A percentile compares a stretch with the other conserved stretches of the same genome.
phyloP scores from a whole-genome alignment of 2,113 vertebrate genomes.

The Paralichthys olivaceus region DNA sequence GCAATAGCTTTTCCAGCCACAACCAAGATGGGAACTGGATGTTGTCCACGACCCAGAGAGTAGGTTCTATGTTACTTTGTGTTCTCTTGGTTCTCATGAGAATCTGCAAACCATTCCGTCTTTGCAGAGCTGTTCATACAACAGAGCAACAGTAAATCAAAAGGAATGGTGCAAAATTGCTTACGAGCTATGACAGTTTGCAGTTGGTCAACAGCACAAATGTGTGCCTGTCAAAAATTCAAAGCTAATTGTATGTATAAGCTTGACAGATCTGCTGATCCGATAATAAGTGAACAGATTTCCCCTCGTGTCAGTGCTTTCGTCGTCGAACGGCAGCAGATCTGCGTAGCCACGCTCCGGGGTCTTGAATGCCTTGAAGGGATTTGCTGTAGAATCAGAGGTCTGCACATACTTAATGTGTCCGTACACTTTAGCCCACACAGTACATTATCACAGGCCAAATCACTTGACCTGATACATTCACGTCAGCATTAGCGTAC shows the following conservation, averaged over 20 bases:
- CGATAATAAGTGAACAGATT: not conserved
- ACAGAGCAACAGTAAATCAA: not conserved
- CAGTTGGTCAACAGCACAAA: not conserved
- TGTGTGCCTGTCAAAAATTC: not conserved
- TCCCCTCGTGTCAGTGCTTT: not conserved
- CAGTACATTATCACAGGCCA: not conserved
- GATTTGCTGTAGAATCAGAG: too few species aligned
- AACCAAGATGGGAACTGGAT: not conserved
- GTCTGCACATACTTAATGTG: not conserved
- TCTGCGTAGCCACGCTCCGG: not conserved
- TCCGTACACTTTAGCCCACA: not conserved
- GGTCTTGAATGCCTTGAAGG: not conserved
- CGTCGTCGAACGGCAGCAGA: not conserved
- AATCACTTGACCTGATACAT: not conserved
- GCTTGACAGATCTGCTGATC: not conserved
- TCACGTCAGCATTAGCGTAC: not conserved
- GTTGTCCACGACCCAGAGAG: not conserved
- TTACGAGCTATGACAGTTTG: not conserved
- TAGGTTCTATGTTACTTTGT: not conserved
- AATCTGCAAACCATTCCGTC: too few species aligned
- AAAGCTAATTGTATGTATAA: not conserved
- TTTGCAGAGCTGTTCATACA: too few species aligned
- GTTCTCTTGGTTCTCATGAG: too few species aligned
- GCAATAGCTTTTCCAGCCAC: too few species aligned
- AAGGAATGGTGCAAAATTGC: not conserved